Conservation (phyloP, 2,888 invertebrate genomes). For the Folsomia candida region DNA sequence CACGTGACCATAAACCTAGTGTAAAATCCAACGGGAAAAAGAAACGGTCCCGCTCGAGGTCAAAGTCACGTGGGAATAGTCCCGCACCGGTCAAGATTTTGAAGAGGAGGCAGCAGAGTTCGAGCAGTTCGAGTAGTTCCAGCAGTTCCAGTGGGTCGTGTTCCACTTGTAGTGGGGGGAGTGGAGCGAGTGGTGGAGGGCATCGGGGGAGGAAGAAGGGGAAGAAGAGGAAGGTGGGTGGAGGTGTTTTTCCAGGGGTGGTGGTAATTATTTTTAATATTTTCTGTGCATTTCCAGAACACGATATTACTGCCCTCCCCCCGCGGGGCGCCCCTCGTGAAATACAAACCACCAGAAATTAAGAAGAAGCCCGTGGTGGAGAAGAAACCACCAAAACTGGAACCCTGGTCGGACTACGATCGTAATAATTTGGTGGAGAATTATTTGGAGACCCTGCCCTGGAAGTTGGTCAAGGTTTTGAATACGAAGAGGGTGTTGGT, state of each 20-base stretch:
- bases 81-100: background rate
- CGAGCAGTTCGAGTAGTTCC: slow-evolving; percentile 1
- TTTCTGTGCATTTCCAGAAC: background rate
- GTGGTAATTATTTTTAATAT: background rate
- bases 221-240: background rate
- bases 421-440: background rate
- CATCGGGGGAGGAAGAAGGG: background rate
- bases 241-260: background rate
- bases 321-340: background rate
- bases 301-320: background rate
- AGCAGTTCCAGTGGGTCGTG: background rate
- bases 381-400: background rate
- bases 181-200: background rate
- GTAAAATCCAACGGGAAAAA: slow-evolving; percentile 17
- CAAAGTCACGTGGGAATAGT: too few relatives aligned
- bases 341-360: background rate
- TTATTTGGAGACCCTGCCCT: background rate
- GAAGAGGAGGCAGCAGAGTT: background rate
- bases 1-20: background rate
- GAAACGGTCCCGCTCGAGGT: slow-evolving; percentile 9
- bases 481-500: too few relatives aligned
- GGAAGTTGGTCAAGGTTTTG: background rate
- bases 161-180: background rate
- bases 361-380: background rate
- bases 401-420: background rate